phyloP scores from a whole-genome alignment of 2,797 vertebrate species.

The Onychomys arenicola region DNA sequence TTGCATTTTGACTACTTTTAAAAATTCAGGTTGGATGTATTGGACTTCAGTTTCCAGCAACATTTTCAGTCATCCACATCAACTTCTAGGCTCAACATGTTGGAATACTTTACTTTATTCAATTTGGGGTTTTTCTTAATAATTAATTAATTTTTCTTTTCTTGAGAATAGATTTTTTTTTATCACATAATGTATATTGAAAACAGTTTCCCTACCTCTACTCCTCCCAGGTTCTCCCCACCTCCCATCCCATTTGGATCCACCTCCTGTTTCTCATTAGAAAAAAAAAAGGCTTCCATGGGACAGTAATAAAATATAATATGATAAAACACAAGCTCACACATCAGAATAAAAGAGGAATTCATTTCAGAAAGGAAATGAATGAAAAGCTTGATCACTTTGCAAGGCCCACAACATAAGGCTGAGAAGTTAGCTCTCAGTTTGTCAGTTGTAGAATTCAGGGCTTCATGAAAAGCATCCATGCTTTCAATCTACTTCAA shows the following conservation, averaged over 20 bases:
- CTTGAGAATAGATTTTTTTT: not conserved
- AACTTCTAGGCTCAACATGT: not conserved
- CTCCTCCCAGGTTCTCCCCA: not conserved
- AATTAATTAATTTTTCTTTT: not conserved
- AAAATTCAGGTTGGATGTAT: not conserved
- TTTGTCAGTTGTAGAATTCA: not conserved
- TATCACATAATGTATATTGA: not conserved
- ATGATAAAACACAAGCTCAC: not conserved
- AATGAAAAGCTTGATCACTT: not conserved
- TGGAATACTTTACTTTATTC: not conserved
- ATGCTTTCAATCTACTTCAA: not conserved
- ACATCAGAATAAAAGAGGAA: not conserved
- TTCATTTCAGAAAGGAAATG: not conserved
- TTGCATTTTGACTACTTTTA: slow-evolving; percentile 85
- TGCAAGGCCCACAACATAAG: not conserved
- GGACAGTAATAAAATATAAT: not conserved
- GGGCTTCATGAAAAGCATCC: not conserved
- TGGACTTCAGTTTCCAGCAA: not conserved
- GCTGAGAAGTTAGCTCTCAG: not conserved
- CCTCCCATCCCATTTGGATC: not conserved
- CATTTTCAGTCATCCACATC: not conserved
- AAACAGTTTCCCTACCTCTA: not conserved
- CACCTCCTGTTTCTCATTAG: not conserved
- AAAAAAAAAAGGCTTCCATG: not conserved
- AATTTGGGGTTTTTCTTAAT: not conserved